Percentiles rank a stretch among this genome's conserved stretches.
These are phyloP conservation scores for Acanthochromis polyacanthus DNA, from an alignment of 2,113 vertebrate species.

Conservation along the genomic window DNA sequence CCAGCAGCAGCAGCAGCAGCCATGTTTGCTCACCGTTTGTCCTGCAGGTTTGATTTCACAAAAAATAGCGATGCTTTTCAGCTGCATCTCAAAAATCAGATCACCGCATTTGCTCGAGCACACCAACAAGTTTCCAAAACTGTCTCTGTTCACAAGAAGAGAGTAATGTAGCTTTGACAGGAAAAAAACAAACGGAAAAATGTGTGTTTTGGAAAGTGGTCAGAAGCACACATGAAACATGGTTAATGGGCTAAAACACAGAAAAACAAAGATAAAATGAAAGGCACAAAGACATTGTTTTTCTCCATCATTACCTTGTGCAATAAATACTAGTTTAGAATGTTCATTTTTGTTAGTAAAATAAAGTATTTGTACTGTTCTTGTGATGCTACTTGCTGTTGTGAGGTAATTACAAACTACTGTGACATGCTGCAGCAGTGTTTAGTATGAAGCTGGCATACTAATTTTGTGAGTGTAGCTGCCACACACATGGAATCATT, in stretches of 20 bases:
- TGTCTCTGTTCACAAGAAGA: slow-evolving; percentile 43
- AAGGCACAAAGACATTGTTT: neutral
- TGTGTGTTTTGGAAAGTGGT: slow-evolving; percentile 6
- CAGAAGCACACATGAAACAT: slow-evolving; percentile 6
- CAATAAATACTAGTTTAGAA: too few relatives aligned
- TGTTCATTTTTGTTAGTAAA: too few relatives aligned
- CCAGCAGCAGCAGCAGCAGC: neutral
- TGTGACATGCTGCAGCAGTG: slow-evolving; percentile 13
- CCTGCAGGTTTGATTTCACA: slow-evolving; percentile 29
- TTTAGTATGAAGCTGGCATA: neutral
- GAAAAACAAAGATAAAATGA: slow-evolving; percentile 13
- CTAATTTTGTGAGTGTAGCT: slow-evolving; percentile 7
- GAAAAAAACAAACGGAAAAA: neutral
- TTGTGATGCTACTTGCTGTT: neutral
- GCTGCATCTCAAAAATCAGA: slow-evolving; percentile 23
- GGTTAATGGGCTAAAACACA: slow-evolving; percentile 27
- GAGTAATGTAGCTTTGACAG: slow-evolving; percentile 20
- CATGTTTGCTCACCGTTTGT: slow-evolving; percentile 24
- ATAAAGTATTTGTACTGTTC: neutral
- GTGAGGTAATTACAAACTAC: neutral
- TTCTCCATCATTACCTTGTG: neutral
- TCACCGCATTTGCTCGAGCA: slow-evolving; percentile 33
- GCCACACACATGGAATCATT: neutral
- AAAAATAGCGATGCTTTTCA: slow-evolving; percentile 13
- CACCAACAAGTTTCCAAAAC: slow-evolving; percentile 24